These are phyloP conservation scores for Watsonalla binaria DNA, from an alignment of 2,888 invertebrate species.

Conservation along the genomic window DNA sequence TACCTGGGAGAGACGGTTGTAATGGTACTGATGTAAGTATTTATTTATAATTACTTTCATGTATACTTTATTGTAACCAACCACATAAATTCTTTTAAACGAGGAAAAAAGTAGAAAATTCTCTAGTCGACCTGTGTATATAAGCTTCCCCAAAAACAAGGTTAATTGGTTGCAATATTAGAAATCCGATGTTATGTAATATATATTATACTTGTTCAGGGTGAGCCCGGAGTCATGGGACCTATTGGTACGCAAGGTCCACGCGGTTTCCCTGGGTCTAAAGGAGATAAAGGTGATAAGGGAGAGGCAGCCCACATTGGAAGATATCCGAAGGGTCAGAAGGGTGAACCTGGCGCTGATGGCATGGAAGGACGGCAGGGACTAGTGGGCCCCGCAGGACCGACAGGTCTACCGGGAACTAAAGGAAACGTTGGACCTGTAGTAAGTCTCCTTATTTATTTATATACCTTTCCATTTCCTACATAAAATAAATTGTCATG, in stretches of 20 bases:
- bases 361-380: constrained; percentile 85
- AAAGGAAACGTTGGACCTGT: constrained; percentile 80
- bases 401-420: constrained; percentile 76
- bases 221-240: constrained; percentile 85
- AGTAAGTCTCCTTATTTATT: constrained; percentile 50
- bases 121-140: too few relatives aligned
- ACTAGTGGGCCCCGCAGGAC: constrained; percentile 80
- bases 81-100: too few relatives aligned
- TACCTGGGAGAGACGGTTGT: constrained; percentile 94
- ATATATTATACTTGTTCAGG: constrained; percentile 61
- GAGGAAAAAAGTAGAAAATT: too few relatives aligned
- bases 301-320: constrained; percentile 89
- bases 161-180: too few relatives aligned
- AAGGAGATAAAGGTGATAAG: constrained; percentile 86
- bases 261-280: constrained; percentile 83
- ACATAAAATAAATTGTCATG: too few relatives aligned
- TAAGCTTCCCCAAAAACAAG: too few relatives aligned
- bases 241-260: constrained; percentile 85
- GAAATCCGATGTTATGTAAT: too few relatives aligned
- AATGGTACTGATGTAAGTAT: constrained; percentile 94
- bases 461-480: background rate
- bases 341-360: constrained; percentile 89
- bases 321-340: constrained; percentile 86
- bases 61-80: too few relatives aligned
- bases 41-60: background rate